Conservation (phyloP, 2,113 vertebrate genomes). For the Ictalurus punctatus region DNA sequence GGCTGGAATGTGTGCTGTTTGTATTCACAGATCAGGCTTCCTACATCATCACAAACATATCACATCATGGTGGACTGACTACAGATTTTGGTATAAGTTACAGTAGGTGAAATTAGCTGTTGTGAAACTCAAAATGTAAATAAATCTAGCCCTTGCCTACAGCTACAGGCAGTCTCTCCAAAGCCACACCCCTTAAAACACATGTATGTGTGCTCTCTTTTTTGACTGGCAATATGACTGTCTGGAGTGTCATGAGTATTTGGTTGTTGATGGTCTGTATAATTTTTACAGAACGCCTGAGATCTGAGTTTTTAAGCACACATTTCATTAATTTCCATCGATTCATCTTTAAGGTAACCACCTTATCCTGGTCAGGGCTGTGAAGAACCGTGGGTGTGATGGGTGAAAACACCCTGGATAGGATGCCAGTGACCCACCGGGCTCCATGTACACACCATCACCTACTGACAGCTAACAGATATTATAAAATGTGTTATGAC, state of each 20-base stretch:
- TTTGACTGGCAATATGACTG: not conserved
- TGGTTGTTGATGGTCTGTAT: not conserved
- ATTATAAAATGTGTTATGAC: no score
- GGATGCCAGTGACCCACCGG: not conserved
- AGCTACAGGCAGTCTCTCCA: not conserved
- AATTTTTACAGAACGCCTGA: not conserved
- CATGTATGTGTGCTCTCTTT: not conserved
- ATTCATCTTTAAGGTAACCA: not conserved
- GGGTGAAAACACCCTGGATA: not conserved
- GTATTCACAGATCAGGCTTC: not conserved
- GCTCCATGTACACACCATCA: not conserved
- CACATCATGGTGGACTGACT: not conserved
- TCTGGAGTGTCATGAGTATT: not conserved
- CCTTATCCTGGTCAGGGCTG: not conserved
- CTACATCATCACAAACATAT: not conserved
- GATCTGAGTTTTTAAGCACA: not conserved
- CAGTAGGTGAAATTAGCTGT: not conserved
- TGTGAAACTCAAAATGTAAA: not conserved
- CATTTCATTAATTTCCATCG: not conserved
- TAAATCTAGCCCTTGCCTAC: not conserved
- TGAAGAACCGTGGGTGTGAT: not conserved
- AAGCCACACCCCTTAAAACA: not conserved
- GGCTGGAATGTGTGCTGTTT: slow-evolving; percentile 7
- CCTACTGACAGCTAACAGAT: no score
- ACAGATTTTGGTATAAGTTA: not conserved